Evolutionary conservation across 2,888 invertebrate species (phyloP).

Genomic region (Aphodius sticticus): DNA sequence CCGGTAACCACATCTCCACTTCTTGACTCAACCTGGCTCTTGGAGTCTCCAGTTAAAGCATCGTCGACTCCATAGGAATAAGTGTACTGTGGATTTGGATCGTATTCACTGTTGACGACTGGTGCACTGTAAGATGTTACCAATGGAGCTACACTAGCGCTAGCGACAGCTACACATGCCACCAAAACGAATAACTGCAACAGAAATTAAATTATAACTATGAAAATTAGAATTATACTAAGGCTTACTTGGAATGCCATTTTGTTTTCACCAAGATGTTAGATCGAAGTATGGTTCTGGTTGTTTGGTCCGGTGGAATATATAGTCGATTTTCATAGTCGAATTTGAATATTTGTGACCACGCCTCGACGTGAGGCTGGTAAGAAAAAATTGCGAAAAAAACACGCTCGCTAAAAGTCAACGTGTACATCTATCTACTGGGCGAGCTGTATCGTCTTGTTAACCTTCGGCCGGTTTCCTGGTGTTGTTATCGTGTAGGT

Average conservation of each 20-base stretch:
- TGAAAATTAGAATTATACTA: not conserved
- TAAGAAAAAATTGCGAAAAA: slow-evolving; percentile 4
- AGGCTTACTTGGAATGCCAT: slow-evolving; percentile 16
- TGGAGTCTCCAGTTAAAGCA: slow-evolving; percentile 65
- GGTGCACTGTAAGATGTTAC: slow-evolving; percentile 38
- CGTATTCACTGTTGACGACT: slow-evolving; percentile 48
- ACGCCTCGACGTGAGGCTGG: slow-evolving; percentile 11
- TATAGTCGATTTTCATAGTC: slow-evolving; percentile 13
- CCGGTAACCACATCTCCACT: slow-evolving; percentile 69
- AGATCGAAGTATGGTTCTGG: slow-evolving; percentile 23
- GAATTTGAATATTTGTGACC: slow-evolving; percentile 15
- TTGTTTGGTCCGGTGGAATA: not conserved
- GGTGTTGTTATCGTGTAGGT: not conserved
- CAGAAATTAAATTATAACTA: not conserved
- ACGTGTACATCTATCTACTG: slow-evolving; percentile 10
- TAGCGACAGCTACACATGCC: slow-evolving; percentile 48
- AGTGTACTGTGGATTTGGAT: slow-evolving; percentile 63
- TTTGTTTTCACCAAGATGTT: slow-evolving; percentile 8
- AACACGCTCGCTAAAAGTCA: slow-evolving; percentile 14
- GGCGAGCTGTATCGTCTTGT: not conserved
- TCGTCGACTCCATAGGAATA: slow-evolving; percentile 68
- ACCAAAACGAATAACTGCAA: slow-evolving; percentile 48
- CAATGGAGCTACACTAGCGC: slow-evolving; percentile 42
- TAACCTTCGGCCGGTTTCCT: not conserved
- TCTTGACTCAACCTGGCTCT: slow-evolving; percentile 70